Evolutionary conservation across 2,888 invertebrate species (phyloP), one percentile per base, ranked within the genome.

Genomic region (Drosophila melanocephala): DNA sequence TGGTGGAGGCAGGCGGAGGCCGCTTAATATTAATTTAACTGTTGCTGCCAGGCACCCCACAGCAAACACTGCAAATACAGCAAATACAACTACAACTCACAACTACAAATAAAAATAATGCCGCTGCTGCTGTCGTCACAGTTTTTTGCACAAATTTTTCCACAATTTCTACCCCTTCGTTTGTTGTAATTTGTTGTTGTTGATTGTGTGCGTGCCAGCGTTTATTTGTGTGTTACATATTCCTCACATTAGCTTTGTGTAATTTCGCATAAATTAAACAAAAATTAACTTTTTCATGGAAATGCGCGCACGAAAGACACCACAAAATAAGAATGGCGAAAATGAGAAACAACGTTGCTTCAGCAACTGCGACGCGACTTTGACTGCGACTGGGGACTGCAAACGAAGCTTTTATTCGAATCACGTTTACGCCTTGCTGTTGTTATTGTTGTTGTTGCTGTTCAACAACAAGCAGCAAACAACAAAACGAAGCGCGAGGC

Each of bases 71-170:
- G n/a, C 66, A 68, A 16, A 58, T 42, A 68, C 50, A 68, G 19
- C 65, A 68, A 19, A 53, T 37, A 68, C 51, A 68, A 57, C 67
- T 51, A 77, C 58, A 64, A 42, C 66, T 62, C 59, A 71, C 59
- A 72, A 65, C 63, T 47, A 57, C 50, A 52, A 37, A 39, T 55
- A 65, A 56, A 37, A 60, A 55, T 63, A 53, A 67, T 82, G 69
- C 55, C 68, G 63, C 57, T 39, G 55, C 55, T 63, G 71, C 74
- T 78, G 76, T 86, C 91, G 90, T 90, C 88, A 90, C 90, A 87
- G 69, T 81, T 88, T 91, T 87, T 90, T 91, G 86, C 86, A 86
- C 89, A 86, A 90, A 16, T 81, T 77, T 83, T 83, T 80, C 67
- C 66, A 70, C 75, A 47, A 57, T 69, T 75, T 77, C 63, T 65